A percentile compares a stretch with the other conserved stretches of the same genome.
Evolutionary conservation across 2,797 vertebrate genomes (phyloP).

Genomic region (Menidia menidia): DNA sequence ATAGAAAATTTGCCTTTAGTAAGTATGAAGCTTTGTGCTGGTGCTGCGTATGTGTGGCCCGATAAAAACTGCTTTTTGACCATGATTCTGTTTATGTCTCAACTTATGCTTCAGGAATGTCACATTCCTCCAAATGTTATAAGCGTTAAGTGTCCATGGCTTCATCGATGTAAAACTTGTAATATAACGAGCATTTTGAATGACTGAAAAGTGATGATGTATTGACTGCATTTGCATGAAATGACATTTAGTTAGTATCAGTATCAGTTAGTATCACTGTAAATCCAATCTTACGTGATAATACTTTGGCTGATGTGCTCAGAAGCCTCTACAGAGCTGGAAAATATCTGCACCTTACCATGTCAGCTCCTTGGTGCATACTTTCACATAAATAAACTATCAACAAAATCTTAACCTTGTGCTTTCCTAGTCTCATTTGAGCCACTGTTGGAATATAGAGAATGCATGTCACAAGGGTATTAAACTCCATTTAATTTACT

Average conservation of each 20-base stretch:
- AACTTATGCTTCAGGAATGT: slow-evolving; percentile 23
- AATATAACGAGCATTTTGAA: neutral
- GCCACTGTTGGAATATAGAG: slow-evolving; percentile 7
- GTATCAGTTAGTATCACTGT: neutral
- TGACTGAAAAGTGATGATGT: neutral
- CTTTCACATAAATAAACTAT: too few relatives aligned
- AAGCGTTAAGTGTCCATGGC: too few relatives aligned
- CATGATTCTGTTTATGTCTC: neutral
- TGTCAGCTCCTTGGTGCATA: too few relatives aligned
- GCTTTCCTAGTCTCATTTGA: neutral
- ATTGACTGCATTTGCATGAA: neutral
- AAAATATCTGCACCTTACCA: too few relatives aligned
- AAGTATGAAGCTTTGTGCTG: slow-evolving; percentile 23
- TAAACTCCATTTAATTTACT: slow-evolving; percentile 54
- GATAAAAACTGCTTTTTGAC: slow-evolving; percentile 30
- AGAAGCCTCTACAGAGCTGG: too few relatives aligned
- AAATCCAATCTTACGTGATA: neutral
- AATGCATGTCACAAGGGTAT: slow-evolving; percentile 20
- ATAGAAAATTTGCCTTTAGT: slow-evolving; percentile 48
- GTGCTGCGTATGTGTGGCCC: slow-evolving; percentile 10
- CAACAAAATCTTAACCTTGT: neutral
- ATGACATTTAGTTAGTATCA: too few relatives aligned
- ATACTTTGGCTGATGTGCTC: neutral
- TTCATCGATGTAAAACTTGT: too few relatives aligned
- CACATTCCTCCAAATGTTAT: neutral